Evolutionary conservation across 23 tunicate species (phyloP).

Genomic region (Phallusia fumigata): DNA sequence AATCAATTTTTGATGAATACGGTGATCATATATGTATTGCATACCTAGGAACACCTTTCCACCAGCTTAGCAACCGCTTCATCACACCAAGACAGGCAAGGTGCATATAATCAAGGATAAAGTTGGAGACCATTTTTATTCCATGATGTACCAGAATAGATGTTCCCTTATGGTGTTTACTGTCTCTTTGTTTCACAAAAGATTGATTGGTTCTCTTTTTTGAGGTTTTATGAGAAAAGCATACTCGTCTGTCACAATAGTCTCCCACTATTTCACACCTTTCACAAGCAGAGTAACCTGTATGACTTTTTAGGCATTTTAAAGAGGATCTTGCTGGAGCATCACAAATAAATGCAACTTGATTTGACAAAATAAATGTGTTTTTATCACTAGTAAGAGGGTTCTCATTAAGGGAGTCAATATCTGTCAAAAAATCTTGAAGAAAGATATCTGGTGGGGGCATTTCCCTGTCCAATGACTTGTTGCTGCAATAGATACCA

Average conservation of each 20-base stretch:
- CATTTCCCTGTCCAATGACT: conserved; percentile 36
- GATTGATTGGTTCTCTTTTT: conserved; percentile 25
- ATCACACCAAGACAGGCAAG: background rate
- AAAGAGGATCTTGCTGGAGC: background rate
- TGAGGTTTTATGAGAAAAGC: background rate
- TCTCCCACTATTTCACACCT: conserved; percentile 31
- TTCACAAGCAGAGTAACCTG: conserved; percentile 4
- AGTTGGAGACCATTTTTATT: conserved; percentile 32
- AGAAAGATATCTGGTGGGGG: conserved; percentile 25
- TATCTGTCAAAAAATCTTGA: conserved; percentile 29
- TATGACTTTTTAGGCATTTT: background rate
- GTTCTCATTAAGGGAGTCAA: background rate
- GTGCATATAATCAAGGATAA: conserved; percentile 34
- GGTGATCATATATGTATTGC: no score
- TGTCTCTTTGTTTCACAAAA: conserved; percentile 8
- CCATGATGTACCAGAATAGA: background rate
- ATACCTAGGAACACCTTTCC: no score
- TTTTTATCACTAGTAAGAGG: background rate
- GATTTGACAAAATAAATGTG: background rate
- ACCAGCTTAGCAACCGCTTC: background rate
- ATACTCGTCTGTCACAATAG: conserved; percentile 22
- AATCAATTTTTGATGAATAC: no score
- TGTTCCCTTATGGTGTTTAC: conserved; percentile 19
- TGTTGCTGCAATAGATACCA: conserved; percentile 32
- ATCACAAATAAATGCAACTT: background rate